Base-by-base conservation (phyloP, 1,140 invertebrate species). In the Mylabris phalerata region DNA sequence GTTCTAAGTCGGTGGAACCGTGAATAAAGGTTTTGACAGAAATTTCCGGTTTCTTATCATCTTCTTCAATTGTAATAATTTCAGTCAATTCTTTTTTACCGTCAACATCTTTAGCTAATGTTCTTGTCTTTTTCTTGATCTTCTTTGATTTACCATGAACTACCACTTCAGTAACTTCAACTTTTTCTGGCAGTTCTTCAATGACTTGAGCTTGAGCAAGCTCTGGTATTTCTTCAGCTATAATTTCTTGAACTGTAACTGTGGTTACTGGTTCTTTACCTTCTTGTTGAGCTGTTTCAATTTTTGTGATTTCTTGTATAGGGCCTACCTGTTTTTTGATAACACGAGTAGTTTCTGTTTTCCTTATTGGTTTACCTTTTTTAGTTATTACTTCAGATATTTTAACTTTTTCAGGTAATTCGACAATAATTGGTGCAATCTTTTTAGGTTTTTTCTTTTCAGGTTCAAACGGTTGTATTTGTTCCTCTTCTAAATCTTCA, bases 181-280 rank as follows among this genome's bases (percentile, higher is more conserved):
- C 62, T 49, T 75, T 56, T 60, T 65, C 63, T 26, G 57, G 51
- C 9, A 61, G 45, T 57, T 67, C 62, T 64, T 70, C 68, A 54
- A 64, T 43, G 19, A 62, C 42, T 6, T 58, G 56, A 10, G 40
- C 48, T 42, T 58, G 48, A 24, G 19, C n/a, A 2, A 51, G 9
- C 50, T 59, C 64, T 9, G 55, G n/a, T 39, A 61, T 47, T 48
- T 62, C 55, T 50, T 67, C 64, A 46, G 60, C 32, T 46, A 55
- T 70, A 11, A 67, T 57, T 61, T 80, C 75, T 61, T 78, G 74
- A 3, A 76, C 63, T 0, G 74, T 77, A 44, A 77, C 67, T 42
- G 57, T 67, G 13, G 59, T 66, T 59, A 60, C 51, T 10, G 73
- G 71, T 51, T 67, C 44, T 61, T 75, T 69, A 24, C 64, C 67